Percentiles rank a stretch among this genome's conserved stretches.
Evolutionary conservation across 2,888 invertebrate species (phyloP).

Genomic region (Miltochrista miniata): DNA sequence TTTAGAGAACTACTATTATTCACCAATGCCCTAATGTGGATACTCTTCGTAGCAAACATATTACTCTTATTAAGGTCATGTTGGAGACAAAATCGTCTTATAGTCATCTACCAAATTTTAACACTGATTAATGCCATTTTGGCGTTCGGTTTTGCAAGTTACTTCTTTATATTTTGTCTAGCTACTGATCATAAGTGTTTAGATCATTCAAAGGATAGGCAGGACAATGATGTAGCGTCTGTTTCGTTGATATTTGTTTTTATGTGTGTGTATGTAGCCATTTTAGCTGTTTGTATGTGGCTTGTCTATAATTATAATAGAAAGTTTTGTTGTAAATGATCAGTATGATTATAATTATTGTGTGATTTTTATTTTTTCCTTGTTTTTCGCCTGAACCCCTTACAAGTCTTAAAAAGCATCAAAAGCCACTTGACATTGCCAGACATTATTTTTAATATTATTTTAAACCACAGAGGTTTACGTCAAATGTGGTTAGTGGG

Average conservation of each 20-base stretch:
- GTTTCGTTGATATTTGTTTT: not conserved
- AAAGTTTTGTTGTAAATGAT: not conserved
- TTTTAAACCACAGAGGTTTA: no score
- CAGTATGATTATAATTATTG: no score
- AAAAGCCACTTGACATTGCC: no score
- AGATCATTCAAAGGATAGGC: not conserved
- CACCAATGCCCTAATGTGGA: constrained; percentile 3
- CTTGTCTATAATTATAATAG: constrained; percentile 4
- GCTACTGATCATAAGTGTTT: not conserved
- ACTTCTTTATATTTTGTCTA: not conserved
- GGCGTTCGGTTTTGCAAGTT: not conserved
- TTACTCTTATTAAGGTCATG: not conserved
- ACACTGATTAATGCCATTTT: not conserved
- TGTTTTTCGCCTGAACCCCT: no score
- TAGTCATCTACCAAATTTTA: not conserved
- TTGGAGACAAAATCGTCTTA: not conserved
- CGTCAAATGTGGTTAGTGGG: no score
- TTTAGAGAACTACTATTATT: not conserved
- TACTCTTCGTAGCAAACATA: not conserved
- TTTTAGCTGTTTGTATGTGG: not conserved
- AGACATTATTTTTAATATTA: no score
- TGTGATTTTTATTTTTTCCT: no score
- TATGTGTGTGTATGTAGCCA: not conserved
- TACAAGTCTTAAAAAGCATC: no score
- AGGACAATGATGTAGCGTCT: not conserved